Percentiles rank a stretch among this genome's conserved stretches.
These are phyloP conservation scores for Drosophila simulans DNA, from an alignment of 1,140 invertebrate genomes.

Conservation along the genomic window DNA sequence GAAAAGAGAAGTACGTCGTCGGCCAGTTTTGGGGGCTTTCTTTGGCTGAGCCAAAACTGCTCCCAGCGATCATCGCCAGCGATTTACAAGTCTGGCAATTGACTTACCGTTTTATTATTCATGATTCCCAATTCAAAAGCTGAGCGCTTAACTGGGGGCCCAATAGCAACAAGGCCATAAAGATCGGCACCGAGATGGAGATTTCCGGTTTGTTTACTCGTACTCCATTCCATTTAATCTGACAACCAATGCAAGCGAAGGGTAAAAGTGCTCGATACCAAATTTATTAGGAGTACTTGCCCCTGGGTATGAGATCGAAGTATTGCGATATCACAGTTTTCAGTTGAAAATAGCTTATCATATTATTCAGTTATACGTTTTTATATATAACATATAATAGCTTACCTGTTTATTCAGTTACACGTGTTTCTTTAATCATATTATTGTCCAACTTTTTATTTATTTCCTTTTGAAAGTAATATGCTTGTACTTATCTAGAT, in stretches of 20 bases:
- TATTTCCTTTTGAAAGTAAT: no score
- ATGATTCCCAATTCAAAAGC: slow-evolving; percentile 20
- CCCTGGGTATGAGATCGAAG: neutral
- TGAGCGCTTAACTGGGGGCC: slow-evolving; percentile 12
- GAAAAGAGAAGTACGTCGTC: slow-evolving; percentile 1
- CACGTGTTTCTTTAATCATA: no score
- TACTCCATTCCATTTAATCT: slow-evolving; percentile 21
- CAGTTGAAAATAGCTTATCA: no score
- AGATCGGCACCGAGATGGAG: slow-evolving; percentile 13
- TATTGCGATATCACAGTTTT: neutral
- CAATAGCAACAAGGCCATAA: slow-evolving; percentile 25
- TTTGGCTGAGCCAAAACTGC: slow-evolving; percentile 38
- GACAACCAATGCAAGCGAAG: slow-evolving; percentile 19
- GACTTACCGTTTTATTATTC: slow-evolving; percentile 39
- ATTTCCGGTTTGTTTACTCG: slow-evolving; percentile 39
- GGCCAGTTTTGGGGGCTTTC: slow-evolving; percentile 48
- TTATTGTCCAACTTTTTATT: no score
- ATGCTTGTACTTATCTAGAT: no score
- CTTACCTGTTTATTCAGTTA: no score
- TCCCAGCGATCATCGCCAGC: slow-evolving; percentile 21
- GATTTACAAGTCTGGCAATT: slow-evolving; percentile 50
- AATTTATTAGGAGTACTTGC: slow-evolving; percentile 1
- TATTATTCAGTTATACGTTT: no score
- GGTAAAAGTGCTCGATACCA: slow-evolving; percentile 19
- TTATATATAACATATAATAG: no score